A percentile compares a stretch with the other conserved stretches of the same genome.
phyloP scores from a whole-genome alignment of 2,113 vertebrate species.

The Poicephalus meyeri region DNA sequence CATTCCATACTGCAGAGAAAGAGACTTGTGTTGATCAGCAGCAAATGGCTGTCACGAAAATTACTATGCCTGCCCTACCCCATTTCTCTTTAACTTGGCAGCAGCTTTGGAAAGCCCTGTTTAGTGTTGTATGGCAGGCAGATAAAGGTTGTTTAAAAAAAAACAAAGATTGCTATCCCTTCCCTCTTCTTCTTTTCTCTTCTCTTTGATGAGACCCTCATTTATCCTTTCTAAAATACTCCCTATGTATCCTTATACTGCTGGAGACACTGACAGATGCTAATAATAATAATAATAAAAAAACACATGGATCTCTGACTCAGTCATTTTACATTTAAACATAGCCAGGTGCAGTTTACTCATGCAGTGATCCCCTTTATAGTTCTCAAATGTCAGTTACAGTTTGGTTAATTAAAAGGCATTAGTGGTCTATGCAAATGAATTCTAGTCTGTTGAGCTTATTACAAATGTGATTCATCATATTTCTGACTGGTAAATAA shows the following conservation, averaged over 20 bases:
- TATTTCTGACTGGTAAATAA: neutral
- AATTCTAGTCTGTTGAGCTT: neutral
- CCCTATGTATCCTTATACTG: neutral
- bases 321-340: neutral
- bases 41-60: neutral
- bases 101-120: neutral
- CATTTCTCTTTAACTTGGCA: neutral
- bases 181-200: neutral
- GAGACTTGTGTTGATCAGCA: neutral
- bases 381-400: neutral
- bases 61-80: neutral
- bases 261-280: neutral
- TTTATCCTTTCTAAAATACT: neutral
- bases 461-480: neutral
- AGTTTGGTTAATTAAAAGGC: neutral
- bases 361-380: neutral
- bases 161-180: neutral
- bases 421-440: neutral
- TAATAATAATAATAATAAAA: neutral
- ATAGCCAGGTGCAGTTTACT: neutral
- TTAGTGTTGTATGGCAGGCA: neutral
- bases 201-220: neutral
- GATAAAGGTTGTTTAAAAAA: neutral
- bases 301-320: neutral
- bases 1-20: neutral